These are phyloP conservation scores for Rhodeus uyekii DNA, from an alignment of 2,797 vertebrate genomes.

Conservation along the genomic window DNA sequence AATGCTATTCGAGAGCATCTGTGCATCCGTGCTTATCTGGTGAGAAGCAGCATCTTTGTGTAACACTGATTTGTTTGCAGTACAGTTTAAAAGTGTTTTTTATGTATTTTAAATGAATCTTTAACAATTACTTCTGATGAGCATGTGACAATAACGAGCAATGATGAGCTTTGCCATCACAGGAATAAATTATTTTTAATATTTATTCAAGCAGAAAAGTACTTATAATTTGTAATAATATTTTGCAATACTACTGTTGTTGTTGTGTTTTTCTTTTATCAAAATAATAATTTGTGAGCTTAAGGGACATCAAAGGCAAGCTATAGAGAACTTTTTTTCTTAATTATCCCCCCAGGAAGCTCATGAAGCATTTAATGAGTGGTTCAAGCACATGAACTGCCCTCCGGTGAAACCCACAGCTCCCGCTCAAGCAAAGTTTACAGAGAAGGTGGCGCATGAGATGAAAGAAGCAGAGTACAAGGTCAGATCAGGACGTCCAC, in stretches of 20 bases:
- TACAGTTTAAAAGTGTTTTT: neutral
- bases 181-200: neutral
- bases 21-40: conserved; percentile 95
- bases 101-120: too few species aligned
- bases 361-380: conserved; percentile 93
- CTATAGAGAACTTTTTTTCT: neutral
- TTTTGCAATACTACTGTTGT: neutral
- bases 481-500: conserved; percentile 65
- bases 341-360: conserved; percentile 74
- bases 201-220: too few species aligned
- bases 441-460: conserved; percentile 92
- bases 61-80: neutral
- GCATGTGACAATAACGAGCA: too few species aligned
- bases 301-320: neutral
- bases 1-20: conserved; percentile 95
- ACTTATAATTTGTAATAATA: neutral
- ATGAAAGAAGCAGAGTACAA: conserved; percentile 95
- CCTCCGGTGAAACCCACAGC: conserved; percentile 88
- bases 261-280: neutral
- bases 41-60: conserved; percentile 63
- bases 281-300: too few species aligned
- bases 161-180: neutral
- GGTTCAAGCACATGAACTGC: conserved; percentile 93
- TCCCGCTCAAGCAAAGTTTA: conserved; percentile 87
- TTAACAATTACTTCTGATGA: too few species aligned